These are phyloP conservation scores for Megaceryle alcyon DNA, from an alignment of 2,797 vertebrate genomes.

Conservation along the genomic window DNA sequence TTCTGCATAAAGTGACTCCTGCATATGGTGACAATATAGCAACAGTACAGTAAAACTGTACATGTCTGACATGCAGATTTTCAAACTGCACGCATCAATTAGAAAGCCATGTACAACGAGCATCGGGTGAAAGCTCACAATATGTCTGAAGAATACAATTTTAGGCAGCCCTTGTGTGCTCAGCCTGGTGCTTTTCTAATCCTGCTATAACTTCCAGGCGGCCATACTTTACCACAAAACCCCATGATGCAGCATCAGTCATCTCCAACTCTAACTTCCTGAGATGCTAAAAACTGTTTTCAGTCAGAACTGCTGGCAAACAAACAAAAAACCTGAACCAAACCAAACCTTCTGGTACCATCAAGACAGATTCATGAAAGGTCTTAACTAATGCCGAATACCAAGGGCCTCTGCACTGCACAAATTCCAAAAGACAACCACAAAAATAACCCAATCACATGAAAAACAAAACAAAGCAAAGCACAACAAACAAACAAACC, in stretches of 20 bases:
- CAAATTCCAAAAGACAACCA: background rate
- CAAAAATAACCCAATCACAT: background rate
- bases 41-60: background rate
- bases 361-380: background rate
- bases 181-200: background rate
- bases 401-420: background rate
- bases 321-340: background rate
- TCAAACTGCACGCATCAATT: background rate
- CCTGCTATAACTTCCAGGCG: background rate
- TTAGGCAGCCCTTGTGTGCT: background rate
- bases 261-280: background rate
- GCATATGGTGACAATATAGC: background rate
- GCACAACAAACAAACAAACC: background rate
- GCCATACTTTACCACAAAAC: background rate
- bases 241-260: background rate
- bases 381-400: background rate
- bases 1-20: background rate
- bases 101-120: background rate
- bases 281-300: background rate
- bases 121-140: background rate
- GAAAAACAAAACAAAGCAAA: background rate
- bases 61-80: constrained; percentile 35
- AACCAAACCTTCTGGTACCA: background rate
- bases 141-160: background rate
- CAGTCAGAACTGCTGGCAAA: background rate